phyloP scores from a whole-genome alignment of 1,140 invertebrate species.

The Caenorhabditis briggsae region DNA sequence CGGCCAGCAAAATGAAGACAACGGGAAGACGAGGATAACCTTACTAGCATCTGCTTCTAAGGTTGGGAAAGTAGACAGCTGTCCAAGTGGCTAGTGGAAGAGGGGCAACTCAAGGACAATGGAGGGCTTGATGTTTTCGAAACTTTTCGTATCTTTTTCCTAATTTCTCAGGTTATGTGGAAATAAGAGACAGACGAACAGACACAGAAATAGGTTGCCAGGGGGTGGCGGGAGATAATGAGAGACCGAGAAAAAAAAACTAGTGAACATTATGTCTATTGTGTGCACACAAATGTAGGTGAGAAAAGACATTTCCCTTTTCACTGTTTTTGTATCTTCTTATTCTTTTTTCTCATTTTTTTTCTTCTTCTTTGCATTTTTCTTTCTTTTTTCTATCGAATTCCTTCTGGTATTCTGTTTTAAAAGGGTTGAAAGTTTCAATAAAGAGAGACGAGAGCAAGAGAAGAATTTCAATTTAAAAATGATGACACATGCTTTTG shows the following conservation, averaged over 20 bases:
- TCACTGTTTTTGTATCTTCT: constrained; percentile 26
- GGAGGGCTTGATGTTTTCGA: not conserved
- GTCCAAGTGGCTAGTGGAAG: too few relatives aligned
- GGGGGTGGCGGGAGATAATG: not conserved
- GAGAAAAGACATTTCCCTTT: not conserved
- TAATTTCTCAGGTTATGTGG: not conserved
- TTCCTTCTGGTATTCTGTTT: too few relatives aligned
- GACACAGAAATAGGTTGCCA: too few relatives aligned
- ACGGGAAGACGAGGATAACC: constrained; percentile 20
- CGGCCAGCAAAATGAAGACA: constrained; percentile 25
- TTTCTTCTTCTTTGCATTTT: not conserved
- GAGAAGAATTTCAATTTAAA: constrained; percentile 30
- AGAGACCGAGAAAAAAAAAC: not conserved
- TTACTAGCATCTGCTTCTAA: constrained; percentile 29
- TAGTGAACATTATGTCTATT: constrained; percentile 5
- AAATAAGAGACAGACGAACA: not conserved
- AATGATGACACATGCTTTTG: constrained; percentile 39
- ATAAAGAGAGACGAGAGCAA: not conserved
- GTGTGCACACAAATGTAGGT: constrained; percentile 5
- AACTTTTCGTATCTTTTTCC: not conserved
- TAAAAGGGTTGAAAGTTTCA: not conserved
- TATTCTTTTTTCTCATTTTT: not conserved
- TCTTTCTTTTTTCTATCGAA: not conserved
- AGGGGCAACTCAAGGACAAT: not conserved
- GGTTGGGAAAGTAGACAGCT: not conserved